phyloP scores from a whole-genome alignment of 2,113 vertebrate species.

The Ifrita kowaldi region DNA sequence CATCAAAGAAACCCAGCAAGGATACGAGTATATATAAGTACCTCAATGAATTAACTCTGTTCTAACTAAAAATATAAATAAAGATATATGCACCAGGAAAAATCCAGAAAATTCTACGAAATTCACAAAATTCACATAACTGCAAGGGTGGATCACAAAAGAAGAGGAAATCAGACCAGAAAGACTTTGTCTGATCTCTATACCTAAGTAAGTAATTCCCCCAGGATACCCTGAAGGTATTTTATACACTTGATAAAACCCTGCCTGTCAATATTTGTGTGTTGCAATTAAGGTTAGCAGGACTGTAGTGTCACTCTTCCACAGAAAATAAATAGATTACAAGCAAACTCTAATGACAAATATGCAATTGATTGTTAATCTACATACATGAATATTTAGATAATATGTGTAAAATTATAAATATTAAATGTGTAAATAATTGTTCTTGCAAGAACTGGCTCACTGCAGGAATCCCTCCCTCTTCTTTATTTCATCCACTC shows the following conservation, averaged over 20 bases:
- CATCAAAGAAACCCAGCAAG: not conserved
- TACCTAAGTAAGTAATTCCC: not conserved
- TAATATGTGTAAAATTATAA: not conserved
- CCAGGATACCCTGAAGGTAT: not conserved
- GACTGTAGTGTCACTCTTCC: not conserved
- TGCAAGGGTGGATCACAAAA: not conserved
- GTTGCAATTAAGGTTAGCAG: not conserved
- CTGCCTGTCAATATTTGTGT: not conserved
- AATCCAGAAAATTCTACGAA: not conserved
- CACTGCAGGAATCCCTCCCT: not conserved
- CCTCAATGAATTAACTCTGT: not conserved
- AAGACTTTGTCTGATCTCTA: not conserved
- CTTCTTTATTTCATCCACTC: not conserved
- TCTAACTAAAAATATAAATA: not conserved
- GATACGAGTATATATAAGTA: not conserved
- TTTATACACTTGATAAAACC: not conserved
- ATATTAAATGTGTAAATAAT: not conserved
- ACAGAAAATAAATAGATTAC: not conserved
- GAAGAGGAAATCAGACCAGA: not conserved
- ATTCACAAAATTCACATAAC: not conserved
- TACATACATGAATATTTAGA: not conserved
- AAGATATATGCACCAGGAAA: not conserved
- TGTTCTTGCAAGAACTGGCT: not conserved
- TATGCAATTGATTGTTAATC: not conserved
- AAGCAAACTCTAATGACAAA: not conserved